These are phyloP conservation scores for Diarsia dahlii DNA, from an alignment of 2,888 invertebrate genomes.

Conservation along the genomic window DNA sequence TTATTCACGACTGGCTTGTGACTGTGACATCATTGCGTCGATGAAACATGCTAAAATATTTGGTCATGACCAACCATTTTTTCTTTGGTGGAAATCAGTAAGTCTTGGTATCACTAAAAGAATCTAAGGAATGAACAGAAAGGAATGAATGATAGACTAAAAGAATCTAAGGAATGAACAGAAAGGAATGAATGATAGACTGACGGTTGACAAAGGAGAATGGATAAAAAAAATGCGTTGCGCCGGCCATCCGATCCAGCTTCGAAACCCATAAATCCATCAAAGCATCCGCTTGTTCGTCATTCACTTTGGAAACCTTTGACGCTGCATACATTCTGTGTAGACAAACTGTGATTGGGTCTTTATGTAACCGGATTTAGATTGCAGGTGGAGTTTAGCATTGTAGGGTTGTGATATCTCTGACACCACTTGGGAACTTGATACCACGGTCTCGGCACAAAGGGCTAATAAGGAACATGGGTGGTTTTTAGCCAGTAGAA, in stretches of 20 bases:
- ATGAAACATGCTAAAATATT: not conserved
- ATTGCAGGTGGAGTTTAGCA: slow-evolving; percentile 2
- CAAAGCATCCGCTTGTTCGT: not conserved
- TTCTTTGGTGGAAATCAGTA: no score
- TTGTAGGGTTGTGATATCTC: not conserved
- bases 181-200: no score
- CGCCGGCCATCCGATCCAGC: not conserved
- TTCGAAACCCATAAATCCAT: not conserved
- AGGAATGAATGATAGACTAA: no score
- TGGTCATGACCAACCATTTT: no score
- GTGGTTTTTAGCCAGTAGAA: no score
- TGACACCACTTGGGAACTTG: not conserved
- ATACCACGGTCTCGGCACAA: no score
- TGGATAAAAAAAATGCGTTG: no score
- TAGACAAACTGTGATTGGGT: slow-evolving; percentile 16
- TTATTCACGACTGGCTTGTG: not conserved
- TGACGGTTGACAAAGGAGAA: no score
- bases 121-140: no score
- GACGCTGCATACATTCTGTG: slow-evolving; percentile 2
- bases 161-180: no score
- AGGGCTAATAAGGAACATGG: no score
- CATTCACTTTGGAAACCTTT: not conserved
- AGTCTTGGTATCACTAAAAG: no score
- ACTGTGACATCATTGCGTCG: not conserved
- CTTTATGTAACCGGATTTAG: not conserved